Percentiles rank a stretch among this genome's conserved stretches.
These are phyloP conservation scores for Eristalis tenax DNA, from an alignment of 2,888 invertebrate genomes.

Conservation along the genomic window DNA sequence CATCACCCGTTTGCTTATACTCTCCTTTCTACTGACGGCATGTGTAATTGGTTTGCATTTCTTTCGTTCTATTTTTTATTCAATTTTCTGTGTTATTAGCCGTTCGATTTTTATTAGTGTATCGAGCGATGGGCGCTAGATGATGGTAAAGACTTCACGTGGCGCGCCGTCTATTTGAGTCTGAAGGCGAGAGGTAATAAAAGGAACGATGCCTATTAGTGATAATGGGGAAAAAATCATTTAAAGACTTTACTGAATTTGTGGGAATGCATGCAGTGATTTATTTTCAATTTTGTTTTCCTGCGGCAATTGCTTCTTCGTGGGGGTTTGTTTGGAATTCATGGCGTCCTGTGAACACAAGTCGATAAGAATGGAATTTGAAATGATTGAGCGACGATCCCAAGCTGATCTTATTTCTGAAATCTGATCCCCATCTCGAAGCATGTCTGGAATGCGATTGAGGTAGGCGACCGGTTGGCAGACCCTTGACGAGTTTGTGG, in stretches of 20 bases:
- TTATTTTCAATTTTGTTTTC: slow-evolving; percentile 16
- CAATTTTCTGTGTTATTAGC: not conserved
- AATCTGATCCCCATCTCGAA: too few relatives aligned
- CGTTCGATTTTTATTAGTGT: slow-evolving; percentile 22
- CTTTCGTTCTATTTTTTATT: not conserved
- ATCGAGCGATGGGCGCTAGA: not conserved
- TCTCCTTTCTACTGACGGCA: not conserved
- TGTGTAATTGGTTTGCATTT: not conserved
- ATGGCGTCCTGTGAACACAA: too few relatives aligned
- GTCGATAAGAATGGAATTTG: too few relatives aligned
- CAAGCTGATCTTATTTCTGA: too few relatives aligned
- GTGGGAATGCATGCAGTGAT: not conserved
- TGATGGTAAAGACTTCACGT: slow-evolving; percentile 4
- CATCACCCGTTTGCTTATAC: not conserved
- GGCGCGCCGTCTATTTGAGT: not conserved
- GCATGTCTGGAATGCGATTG: too few relatives aligned
- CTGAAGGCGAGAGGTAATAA: slow-evolving; percentile 9
- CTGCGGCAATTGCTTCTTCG: not conserved
- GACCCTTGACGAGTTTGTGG: too few relatives aligned
- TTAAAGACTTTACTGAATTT: not conserved
- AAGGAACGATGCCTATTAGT: not conserved
- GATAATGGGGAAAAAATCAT: not conserved
- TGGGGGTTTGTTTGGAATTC: not conserved
- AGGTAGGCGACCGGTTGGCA: too few relatives aligned
- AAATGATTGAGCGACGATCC: too few relatives aligned